phyloP scores from a whole-genome alignment of 1,140 invertebrate genomes.

The Drosophila cardini region DNA sequence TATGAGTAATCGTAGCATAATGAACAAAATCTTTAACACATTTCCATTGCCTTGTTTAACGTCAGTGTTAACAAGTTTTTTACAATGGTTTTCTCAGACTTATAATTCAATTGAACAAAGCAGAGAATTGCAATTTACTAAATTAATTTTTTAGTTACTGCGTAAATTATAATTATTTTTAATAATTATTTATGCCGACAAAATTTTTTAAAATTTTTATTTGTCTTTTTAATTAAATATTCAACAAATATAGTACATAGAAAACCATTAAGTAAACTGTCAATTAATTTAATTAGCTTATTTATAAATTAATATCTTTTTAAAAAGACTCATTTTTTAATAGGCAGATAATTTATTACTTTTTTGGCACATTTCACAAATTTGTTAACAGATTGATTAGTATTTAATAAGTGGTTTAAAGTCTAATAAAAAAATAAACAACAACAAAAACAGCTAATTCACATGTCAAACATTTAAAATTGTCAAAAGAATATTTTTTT shows the following conservation, averaged over 20 bases:
- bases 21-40: conserved; percentile 1
- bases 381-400: conserved; percentile 34
- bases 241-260: no score
- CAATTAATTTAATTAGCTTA: no score
- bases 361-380: conserved; percentile 2
- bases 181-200: no score
- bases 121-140: no score
- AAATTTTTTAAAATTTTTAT: no score
- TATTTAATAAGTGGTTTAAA: conserved; percentile 46
- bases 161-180: no score
- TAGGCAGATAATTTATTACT: background rate
- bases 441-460: conserved; percentile 1
- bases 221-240: no score
- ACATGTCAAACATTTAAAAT: conserved; percentile 13
- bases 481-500: conserved; percentile 10
- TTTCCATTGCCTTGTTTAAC: background rate
- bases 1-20: background rate
- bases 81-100: conserved; percentile 3
- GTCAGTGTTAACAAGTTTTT: conserved; percentile 22
- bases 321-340: conserved; percentile 4
- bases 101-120: background rate
- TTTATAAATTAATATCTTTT: no score
- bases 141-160: no score
- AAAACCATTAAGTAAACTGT: no score
- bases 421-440: conserved; percentile 3